Conservation (phyloP, 1,140 invertebrate genomes). For the Battus philenor region DNA sequence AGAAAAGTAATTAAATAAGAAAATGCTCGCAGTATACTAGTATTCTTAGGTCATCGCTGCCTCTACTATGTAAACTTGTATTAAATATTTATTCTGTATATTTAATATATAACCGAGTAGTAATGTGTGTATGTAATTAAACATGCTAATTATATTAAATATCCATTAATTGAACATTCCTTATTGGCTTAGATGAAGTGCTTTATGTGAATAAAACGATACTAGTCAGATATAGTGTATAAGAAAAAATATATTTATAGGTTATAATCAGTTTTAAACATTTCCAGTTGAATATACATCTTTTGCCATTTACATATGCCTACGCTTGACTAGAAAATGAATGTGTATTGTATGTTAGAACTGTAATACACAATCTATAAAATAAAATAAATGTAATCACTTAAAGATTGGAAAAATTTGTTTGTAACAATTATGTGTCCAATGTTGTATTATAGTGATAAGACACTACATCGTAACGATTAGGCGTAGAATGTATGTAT, state of each 20-base stretch:
- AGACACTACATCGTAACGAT: too few species aligned
- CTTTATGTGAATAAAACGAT: conserved; percentile 32
- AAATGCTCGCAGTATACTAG: conserved; percentile 6
- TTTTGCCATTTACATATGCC: too few species aligned
- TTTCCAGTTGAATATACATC: too few species aligned
- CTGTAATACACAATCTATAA: too few species aligned
- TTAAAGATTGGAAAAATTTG: too few species aligned
- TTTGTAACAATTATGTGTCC: too few species aligned
- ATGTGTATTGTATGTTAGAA: too few species aligned
- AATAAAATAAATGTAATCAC: too few species aligned
- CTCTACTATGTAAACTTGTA: conserved; percentile 5
- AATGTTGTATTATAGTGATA: too few species aligned
- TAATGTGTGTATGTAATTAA: conserved; percentile 3
- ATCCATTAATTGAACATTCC: not conserved
- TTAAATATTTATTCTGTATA: conserved; percentile 2
- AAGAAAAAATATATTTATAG: conserved; percentile 6
- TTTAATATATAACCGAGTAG: not conserved
- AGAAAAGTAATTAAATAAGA: not conserved
- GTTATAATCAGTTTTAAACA: too few species aligned
- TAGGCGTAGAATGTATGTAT: too few species aligned
- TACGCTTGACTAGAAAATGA: too few species aligned
- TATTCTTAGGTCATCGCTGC: not conserved
- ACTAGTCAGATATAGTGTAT: conserved; percentile 29
- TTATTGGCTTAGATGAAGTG: conserved; percentile 1
- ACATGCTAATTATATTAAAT: conserved; percentile 5